These are phyloP conservation scores for Xiphorhynchus erythropygius DNA, from an alignment of 2,797 vertebrate species.

Conservation along the genomic window DNA sequence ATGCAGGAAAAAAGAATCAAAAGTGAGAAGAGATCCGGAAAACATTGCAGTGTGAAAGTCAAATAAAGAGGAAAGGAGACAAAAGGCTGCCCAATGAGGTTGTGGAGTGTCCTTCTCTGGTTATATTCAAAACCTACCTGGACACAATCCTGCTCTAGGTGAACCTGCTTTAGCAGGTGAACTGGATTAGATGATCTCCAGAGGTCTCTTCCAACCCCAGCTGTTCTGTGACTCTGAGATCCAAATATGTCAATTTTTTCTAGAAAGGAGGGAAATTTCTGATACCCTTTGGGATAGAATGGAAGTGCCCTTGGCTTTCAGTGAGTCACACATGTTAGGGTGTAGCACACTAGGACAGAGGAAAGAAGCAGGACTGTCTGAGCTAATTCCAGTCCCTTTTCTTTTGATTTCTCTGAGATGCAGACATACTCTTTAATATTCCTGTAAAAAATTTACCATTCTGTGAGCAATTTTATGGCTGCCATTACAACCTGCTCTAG, in stretches of 20 bases:
- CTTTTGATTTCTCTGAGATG: background rate
- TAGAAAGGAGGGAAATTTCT: background rate
- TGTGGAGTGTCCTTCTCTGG: background rate
- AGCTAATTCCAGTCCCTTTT: background rate
- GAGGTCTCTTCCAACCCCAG: background rate
- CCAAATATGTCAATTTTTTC: background rate
- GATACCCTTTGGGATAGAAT: background rate
- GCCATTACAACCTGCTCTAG: background rate
- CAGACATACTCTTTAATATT: background rate
- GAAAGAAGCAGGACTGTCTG: background rate
- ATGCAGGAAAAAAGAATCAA: background rate
- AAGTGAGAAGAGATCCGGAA: background rate
- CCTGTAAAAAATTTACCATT: background rate
- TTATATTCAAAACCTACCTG: background rate
- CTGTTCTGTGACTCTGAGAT: background rate
- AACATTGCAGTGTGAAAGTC: background rate
- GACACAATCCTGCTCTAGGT: background rate
- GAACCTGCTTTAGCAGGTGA: background rate
- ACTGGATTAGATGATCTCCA: background rate
- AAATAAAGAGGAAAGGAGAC: background rate
- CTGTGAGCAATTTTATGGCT: background rate
- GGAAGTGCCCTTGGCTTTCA: background rate
- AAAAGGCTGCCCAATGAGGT: rapidly evolving
- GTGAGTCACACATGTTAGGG: background rate
- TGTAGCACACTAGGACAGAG: background rate